These are phyloP conservation scores for Nephotettix cincticeps DNA, from an alignment of 1,140 invertebrate species.

Conservation along the genomic window DNA sequence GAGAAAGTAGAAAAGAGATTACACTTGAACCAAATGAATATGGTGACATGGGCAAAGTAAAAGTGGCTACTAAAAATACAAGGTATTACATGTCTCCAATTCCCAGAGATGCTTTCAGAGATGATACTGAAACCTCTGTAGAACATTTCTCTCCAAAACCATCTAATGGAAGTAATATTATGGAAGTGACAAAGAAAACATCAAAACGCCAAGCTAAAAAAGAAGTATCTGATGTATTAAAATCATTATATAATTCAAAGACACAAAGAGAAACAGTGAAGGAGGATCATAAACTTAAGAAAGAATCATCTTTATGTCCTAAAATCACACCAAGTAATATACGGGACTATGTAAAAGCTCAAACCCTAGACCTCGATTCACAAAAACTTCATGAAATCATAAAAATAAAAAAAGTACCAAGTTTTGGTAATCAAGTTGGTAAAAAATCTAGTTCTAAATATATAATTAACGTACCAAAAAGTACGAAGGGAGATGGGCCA, in stretches of 20 bases:
- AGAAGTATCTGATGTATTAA: not conserved
- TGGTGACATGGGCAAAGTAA: not conserved
- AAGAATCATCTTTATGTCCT: not conserved
- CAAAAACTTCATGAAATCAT: constrained; percentile 4
- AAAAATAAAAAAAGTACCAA: not conserved
- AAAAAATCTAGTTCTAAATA: not conserved
- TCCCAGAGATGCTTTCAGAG: not conserved
- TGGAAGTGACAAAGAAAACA: not conserved
- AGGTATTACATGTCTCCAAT: not conserved
- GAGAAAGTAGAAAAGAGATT: constrained; percentile 2
- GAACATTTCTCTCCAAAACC: not conserved
- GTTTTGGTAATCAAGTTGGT: not conserved
- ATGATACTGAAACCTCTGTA: not conserved
- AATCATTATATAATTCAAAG: not conserved
- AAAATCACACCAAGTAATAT: constrained; percentile 5
- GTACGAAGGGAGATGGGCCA: not conserved
- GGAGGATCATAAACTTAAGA: not conserved
- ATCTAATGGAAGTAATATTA: not conserved
- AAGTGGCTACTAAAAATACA: constrained; percentile 2
- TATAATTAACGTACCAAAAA: constrained; percentile 2
- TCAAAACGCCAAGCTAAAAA: not conserved
- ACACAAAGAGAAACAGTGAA: not conserved
- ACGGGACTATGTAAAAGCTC: not conserved
- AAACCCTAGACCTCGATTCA: not conserved
- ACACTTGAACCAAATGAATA: not conserved